These are phyloP conservation scores for Hipposideros armiger DNA, from an alignment of 2,113 vertebrate genomes.

Conservation along the genomic window DNA sequence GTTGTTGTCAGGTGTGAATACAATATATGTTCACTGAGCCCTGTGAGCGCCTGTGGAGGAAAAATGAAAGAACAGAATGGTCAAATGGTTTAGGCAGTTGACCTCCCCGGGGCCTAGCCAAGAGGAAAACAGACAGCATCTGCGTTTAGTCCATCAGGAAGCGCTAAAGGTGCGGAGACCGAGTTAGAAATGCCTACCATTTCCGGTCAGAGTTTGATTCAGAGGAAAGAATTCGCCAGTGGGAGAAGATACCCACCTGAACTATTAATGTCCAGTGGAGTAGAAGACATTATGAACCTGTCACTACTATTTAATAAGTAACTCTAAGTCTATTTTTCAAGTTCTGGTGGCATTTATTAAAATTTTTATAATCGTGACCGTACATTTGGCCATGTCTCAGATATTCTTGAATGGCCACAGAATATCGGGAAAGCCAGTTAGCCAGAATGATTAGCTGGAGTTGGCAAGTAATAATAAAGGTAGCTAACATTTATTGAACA, in stretches of 20 bases:
- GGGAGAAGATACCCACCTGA: background rate
- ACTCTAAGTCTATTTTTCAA: conserved; percentile 14
- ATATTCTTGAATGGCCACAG: background rate
- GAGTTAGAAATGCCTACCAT: background rate
- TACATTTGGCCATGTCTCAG: background rate
- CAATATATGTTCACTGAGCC: background rate
- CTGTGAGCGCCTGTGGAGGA: background rate
- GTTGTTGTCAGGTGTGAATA: background rate
- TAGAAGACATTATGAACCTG: background rate
- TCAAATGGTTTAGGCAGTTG: background rate
- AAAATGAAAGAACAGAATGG: background rate
- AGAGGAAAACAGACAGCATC: background rate
- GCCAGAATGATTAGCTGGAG: background rate
- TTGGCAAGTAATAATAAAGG: background rate
- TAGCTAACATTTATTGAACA: background rate
- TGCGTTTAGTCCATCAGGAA: background rate
- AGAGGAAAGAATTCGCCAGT: background rate
- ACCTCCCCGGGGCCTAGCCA: background rate
- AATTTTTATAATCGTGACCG: background rate
- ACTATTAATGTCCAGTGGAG: background rate
- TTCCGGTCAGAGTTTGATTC: background rate
- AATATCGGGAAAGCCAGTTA: background rate
- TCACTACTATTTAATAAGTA: background rate
- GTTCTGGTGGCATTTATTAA: background rate
- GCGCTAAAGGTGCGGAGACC: background rate